Evolutionary conservation across 2,888 invertebrate species (phyloP).

Genomic region (Lasioglossum zephyrum): DNA sequence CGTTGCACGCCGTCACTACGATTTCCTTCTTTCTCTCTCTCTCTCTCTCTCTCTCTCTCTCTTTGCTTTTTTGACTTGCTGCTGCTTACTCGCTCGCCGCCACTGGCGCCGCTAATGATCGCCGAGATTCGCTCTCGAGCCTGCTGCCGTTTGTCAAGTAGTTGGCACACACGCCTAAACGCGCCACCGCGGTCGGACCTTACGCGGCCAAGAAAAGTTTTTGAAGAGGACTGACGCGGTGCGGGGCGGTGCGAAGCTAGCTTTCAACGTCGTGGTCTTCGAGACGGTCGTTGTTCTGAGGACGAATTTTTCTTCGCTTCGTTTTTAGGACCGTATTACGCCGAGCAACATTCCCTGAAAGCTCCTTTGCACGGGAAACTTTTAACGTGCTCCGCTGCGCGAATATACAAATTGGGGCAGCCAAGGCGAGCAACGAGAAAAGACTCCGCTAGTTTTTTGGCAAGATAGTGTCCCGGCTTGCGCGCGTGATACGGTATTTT

Average conservation of each 20-base stretch:
- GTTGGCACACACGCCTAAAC: constrained; percentile 17
- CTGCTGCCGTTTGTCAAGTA: constrained; percentile 31
- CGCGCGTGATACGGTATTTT: not conserved
- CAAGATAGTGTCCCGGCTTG: not conserved
- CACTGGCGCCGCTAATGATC: constrained; percentile 45
- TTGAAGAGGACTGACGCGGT: not conserved
- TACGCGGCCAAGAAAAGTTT: constrained; percentile 20
- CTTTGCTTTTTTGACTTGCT: too few relatives aligned
- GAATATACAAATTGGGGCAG: constrained; percentile 12
- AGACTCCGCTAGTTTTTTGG: not conserved
- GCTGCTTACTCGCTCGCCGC: not conserved
- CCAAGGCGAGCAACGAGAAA: not conserved
- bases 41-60: not conserved
- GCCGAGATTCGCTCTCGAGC: constrained; percentile 36
- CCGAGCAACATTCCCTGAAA: constrained; percentile 23
- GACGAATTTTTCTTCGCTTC: constrained; percentile 1
- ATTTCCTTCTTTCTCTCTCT: constrained; percentile 25
- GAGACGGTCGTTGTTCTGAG: not conserved
- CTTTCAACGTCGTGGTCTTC: not conserved
- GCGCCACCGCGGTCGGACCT: constrained; percentile 17
- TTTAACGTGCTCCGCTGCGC: not conserved
- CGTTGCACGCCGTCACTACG: not conserved
- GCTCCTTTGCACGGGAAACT: constrained; percentile 12
- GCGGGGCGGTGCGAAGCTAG: not conserved
- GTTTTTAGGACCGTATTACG: constrained; percentile 25